These are phyloP conservation scores for Ditula angustiorana DNA, from an alignment of 2,888 invertebrate species.

Conservation along the genomic window DNA sequence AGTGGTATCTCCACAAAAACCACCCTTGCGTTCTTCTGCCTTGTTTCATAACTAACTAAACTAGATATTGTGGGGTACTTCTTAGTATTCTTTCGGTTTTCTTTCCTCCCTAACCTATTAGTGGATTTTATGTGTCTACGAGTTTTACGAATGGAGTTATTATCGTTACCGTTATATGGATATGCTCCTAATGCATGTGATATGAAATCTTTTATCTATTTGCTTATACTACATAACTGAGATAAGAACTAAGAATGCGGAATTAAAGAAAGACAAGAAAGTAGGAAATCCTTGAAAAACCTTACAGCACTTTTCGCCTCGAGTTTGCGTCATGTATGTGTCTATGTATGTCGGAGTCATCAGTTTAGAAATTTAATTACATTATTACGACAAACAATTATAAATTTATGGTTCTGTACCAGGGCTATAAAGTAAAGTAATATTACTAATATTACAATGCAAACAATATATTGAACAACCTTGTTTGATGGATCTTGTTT, in stretches of 20 bases:
- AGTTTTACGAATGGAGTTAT: not conserved
- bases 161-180: slow-evolving; percentile 12
- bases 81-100: not conserved
- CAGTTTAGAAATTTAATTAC: not conserved
- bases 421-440: slow-evolving; percentile 11
- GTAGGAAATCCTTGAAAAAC: not conserved
- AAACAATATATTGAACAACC: slow-evolving; percentile 12
- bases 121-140: slow-evolving; percentile 18
- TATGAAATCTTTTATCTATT: slow-evolving; percentile 20
- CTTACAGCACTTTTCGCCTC: not conserved
- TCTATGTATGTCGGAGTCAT: not conserved
- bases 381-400: slow-evolving; percentile 5
- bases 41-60: no score
- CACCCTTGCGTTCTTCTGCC: no score
- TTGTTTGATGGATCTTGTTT: slow-evolving; percentile 24
- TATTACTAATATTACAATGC: slow-evolving; percentile 14
- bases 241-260: slow-evolving; percentile 1
- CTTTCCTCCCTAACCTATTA: slow-evolving; percentile 1
- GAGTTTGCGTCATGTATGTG: not conserved
- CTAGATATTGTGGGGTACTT: no score
- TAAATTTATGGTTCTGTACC: not conserved
- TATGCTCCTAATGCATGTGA: slow-evolving; percentile 1
- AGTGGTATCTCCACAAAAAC: no score
- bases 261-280: not conserved
- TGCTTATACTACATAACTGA: not conserved